phyloP scores from a whole-genome alignment of 2,888 invertebrate species.

The Ypsolopha scabrella region DNA sequence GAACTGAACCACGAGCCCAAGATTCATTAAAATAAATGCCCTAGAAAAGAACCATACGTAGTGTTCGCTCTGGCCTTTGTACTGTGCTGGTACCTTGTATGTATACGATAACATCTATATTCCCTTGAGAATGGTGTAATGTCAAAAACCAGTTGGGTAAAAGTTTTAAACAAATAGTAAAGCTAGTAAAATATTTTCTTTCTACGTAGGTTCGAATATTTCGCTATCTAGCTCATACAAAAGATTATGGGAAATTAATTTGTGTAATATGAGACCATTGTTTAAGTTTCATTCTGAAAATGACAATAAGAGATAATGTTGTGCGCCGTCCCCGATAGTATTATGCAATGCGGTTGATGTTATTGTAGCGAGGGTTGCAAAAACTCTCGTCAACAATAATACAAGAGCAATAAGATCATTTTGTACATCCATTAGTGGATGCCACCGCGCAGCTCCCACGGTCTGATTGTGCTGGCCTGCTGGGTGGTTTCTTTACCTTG shows the following conservation, averaged over 20 bases:
- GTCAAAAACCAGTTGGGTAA: too few relatives aligned
- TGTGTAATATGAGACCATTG: too few relatives aligned
- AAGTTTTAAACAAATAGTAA: too few relatives aligned
- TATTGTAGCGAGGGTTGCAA: slow-evolving; percentile 28
- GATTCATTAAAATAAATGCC: too few relatives aligned
- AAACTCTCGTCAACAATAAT: slow-evolving; percentile 48
- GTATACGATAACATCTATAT: too few relatives aligned
- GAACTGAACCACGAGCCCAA: too few relatives aligned
- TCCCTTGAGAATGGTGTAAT: too few relatives aligned
- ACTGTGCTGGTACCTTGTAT: too few relatives aligned
- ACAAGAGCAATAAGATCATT: slow-evolving; percentile 59
- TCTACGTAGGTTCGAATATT: neutral
- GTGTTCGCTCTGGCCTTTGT: too few relatives aligned
- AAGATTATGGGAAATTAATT: neutral
- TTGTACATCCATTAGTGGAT: slow-evolving; percentile 48
- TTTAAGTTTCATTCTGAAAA: neutral
- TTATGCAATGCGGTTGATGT: slow-evolving; percentile 39
- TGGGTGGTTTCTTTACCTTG: slow-evolving; percentile 31
- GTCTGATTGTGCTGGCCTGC: slow-evolving; percentile 27
- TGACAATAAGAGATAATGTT: slow-evolving; percentile 24
- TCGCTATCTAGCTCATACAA: neutral
- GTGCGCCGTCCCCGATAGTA: slow-evolving; percentile 17
- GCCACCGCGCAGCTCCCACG: slow-evolving; percentile 53
- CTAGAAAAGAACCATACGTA: too few relatives aligned
- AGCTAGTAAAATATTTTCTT: too few relatives aligned